Conservation (phyloP, 2,797 vertebrate species). For the Lepus oiostolus region DNA sequence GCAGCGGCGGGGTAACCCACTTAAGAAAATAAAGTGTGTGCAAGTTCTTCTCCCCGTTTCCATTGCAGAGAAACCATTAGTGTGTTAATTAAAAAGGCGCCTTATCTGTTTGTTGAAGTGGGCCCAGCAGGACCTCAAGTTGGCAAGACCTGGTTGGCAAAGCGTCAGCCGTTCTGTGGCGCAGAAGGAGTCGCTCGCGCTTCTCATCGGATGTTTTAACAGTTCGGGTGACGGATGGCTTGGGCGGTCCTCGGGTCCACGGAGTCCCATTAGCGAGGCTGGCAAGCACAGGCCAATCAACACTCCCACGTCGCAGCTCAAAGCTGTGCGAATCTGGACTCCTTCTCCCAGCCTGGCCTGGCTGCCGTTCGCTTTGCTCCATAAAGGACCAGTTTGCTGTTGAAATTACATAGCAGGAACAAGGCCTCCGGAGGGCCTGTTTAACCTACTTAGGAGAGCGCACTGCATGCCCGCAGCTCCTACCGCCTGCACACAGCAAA, state of each 20-base stretch:
- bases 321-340: background rate
- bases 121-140: conserved; percentile 75
- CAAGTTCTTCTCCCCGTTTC: background rate
- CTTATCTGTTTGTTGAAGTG: conserved; percentile 77
- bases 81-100: conserved; percentile 79
- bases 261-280: rapidly evolving
- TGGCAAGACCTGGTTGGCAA: conserved; percentile 72
- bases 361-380: background rate
- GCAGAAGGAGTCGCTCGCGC: background rate
- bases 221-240: background rate
- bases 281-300: background rate
- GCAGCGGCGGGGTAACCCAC: conserved; percentile 71
- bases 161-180: conserved; percentile 14
- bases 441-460: conserved; percentile 77
- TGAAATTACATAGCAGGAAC: conserved; percentile 76
- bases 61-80: conserved; percentile 76
- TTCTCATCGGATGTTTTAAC: background rate
- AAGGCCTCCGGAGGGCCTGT: conserved; percentile 74
- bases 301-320: background rate
- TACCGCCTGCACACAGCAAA: conserved; percentile 64
- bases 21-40: conserved; percentile 80
- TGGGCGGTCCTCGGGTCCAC: background rate
- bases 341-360: background rate
- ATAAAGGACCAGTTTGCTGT: conserved; percentile 46
- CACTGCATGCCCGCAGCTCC: conserved; percentile 70